Evolutionary conservation across 2,888 invertebrate species (phyloP), one percentile per base, ranked within the genome.

Genomic region (Encarsia formosa): DNA sequence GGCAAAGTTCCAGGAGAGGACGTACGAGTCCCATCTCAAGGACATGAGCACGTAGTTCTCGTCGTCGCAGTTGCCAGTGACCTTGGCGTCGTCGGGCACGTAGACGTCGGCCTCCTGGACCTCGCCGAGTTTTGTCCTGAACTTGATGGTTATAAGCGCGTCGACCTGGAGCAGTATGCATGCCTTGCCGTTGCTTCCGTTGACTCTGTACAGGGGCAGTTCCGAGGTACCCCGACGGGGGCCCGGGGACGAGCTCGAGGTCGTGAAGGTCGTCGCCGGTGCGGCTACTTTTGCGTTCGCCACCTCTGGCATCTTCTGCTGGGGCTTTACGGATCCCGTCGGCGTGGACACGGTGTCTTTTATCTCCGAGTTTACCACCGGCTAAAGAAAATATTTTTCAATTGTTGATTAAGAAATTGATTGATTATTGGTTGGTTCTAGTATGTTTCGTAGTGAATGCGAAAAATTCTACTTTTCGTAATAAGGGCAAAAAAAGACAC

Each of bases 131-230:
- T 82, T 85, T 52, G 84, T 85, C 43, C 82, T 79, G 72, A 86
- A 88, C 34, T 82, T 82, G 63, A 87, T 83, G 59, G 66, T 68
- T 42, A 91, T 80, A 5, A 90, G 72, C 0, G 86, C 90, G 69
- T 91, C 91, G 19, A 87, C 86, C 59, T 82, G 82, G 24, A 91
- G 78, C 23, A 91, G 75, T 59, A 91, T 89, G 67, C 91, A 91
- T 1, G 90, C 88, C 57, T 84, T 83, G 2, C 85, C 88, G 47
- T 82, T 83, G 57, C 82, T 80, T 34, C 83, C 81, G 60, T 83
- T 81, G 24, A 87, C 77, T 38, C 88, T 79, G 68, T 88, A 89
- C 11, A 85, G 76, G 3, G 68, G 73, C 43, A 64, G 55, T 15
- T 66, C 66, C 44, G 59, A 47, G 31, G 60, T 58, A 20, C 11